These are phyloP conservation scores for Myotis vivesi DNA, from an alignment of 2,797 vertebrate genomes.

Conservation along the genomic window DNA sequence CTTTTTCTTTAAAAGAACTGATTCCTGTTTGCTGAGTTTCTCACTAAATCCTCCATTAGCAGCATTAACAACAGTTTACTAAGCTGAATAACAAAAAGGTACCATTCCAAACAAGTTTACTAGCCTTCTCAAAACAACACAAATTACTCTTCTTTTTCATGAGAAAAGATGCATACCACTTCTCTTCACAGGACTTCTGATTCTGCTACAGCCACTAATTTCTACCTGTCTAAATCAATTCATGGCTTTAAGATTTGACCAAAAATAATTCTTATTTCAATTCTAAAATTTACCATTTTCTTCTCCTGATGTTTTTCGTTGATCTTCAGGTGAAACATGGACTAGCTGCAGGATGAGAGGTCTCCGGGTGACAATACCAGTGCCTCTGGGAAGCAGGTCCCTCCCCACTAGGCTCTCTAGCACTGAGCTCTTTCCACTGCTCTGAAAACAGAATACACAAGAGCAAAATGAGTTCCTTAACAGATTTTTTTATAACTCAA, in stretches of 20 bases:
- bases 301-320: slow-evolving; percentile 91
- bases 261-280: slow-evolving; percentile 32
- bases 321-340: slow-evolving; percentile 93
- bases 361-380: slow-evolving; percentile 95
- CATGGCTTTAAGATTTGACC: neutral
- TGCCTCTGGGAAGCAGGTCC: slow-evolving; percentile 96
- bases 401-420: slow-evolving; percentile 96
- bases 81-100: neutral
- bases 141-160: neutral
- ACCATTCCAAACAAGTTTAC: slow-evolving; percentile 8
- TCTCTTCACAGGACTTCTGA: slow-evolving; percentile 25
- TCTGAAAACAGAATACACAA: slow-evolving; percentile 87
- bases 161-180: neutral
- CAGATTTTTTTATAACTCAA: slow-evolving; percentile 3
- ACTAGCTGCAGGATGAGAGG: slow-evolving; percentile 98
- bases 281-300: slow-evolving; percentile 91
- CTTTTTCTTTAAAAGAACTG: slow-evolving; percentile 43
- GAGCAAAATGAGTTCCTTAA: slow-evolving; percentile 63
- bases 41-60: neutral
- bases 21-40: neutral
- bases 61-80: neutral
- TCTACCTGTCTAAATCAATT: neutral
- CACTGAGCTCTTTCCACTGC: slow-evolving; percentile 99
- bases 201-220: slow-evolving; percentile 7
- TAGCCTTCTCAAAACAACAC: neutral